Conservation (phyloP, 2,797 vertebrate species). For the Falco columbarius region DNA sequence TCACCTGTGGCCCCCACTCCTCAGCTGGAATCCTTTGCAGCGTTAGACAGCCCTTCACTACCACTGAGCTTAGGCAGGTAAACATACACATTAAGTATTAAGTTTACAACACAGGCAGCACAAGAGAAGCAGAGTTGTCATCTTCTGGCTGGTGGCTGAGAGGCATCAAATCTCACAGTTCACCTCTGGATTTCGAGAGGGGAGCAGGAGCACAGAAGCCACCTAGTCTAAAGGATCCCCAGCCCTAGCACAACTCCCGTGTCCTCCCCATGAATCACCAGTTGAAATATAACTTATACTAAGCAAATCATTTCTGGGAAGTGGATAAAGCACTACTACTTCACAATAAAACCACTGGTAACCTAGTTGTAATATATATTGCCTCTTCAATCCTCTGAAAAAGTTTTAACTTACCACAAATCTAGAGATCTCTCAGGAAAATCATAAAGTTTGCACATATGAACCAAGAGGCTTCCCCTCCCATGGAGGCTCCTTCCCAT, state of each 20-base stretch:
- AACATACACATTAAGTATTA: not conserved
- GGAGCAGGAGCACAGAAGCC: not conserved
- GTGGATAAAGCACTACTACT: not conserved
- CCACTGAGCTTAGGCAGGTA: not conserved
- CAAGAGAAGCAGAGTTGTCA: not conserved
- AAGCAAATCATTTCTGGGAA: not conserved
- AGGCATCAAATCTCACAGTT: not conserved
- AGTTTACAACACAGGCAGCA: not conserved
- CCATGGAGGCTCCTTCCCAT: not conserved
- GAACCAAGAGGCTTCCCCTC: not conserved
- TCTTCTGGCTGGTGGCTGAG: not conserved
- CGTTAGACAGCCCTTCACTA: not conserved
- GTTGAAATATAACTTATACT: not conserved
- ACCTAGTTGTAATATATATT: not conserved
- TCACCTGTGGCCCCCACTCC: not conserved
- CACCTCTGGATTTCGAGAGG: not conserved
- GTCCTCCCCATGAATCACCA: not conserved
- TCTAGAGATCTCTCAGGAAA: not conserved
- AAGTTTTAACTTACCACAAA: constrained; percentile 1
- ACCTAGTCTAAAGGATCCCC: not conserved
- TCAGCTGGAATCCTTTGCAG: not conserved
- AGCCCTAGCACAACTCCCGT: not conserved
- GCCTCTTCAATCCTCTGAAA: not conserved
- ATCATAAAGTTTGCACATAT: not conserved
- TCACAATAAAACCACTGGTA: not conserved